Conservation (phyloP, 2,888 invertebrate genomes). For the Meghimatium bilineatum region DNA sequence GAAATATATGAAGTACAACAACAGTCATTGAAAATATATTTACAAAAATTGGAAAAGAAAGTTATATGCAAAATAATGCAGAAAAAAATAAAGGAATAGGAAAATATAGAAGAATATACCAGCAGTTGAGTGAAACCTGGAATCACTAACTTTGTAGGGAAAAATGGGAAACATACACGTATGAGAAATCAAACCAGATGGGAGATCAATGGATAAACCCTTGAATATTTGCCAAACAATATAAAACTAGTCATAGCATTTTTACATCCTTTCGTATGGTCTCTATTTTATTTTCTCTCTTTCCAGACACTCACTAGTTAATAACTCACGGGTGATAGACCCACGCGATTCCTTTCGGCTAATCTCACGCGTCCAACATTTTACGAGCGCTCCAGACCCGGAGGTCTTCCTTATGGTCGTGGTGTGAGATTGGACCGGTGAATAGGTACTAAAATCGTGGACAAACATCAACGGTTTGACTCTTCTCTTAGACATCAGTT, state of each 20-base stretch:
- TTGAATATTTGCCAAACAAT: not conserved
- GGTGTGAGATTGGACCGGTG: slow-evolving; percentile 10
- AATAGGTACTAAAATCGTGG: slow-evolving; percentile 43
- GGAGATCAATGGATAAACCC: no score
- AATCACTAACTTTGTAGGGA: no score
- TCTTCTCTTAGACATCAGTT: not conserved
- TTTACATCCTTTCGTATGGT: not conserved
- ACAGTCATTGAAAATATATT: no score
- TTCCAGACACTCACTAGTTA: not conserved
- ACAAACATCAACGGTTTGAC: slow-evolving; percentile 36
- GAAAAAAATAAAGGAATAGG: no score
- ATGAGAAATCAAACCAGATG: no score
- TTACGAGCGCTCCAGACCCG: slow-evolving; percentile 19
- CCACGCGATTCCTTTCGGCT: slow-evolving; percentile 11
- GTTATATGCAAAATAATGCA: no score
- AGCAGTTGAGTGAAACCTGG: no score
- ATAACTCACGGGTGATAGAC: slow-evolving; percentile 12
- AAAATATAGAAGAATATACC: no score
- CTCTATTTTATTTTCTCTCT: not conserved
- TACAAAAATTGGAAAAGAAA: no score
- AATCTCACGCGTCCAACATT: slow-evolving; percentile 17
- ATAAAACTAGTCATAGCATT: no score
- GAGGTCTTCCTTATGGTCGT: slow-evolving; percentile 25
- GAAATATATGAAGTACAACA: no score
- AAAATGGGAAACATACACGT: no score